Evolutionary conservation across 2,888 invertebrate species (phyloP).

Genomic region (Acheta domesticus): DNA sequence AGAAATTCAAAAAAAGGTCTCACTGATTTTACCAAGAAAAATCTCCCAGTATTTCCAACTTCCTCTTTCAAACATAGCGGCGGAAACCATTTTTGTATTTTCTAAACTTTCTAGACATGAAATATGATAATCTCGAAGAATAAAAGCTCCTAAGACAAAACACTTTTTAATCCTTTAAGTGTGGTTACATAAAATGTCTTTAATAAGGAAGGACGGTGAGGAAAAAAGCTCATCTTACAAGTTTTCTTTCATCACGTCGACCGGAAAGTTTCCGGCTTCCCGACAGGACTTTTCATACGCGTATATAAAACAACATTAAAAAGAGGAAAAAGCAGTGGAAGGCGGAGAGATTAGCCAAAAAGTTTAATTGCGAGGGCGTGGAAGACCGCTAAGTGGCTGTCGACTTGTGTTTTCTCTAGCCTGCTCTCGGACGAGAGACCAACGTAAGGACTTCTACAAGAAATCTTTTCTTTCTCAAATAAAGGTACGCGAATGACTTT

Average conservation of each 20-base stretch:
- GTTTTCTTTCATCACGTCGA: neutral
- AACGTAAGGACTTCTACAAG: no score
- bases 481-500: neutral
- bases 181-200: neutral
- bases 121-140: no score
- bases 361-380: neutral
- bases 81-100: no score
- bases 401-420: no score
- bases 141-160: neutral
- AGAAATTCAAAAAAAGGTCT: no score
- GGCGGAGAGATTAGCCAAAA: constrained; percentile 5
- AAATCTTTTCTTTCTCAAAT: neutral
- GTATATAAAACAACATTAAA: constrained; percentile 5
- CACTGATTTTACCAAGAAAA: no score
- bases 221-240: neutral
- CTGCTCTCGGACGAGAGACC: no score
- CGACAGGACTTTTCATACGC: neutral
- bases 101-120: no score
- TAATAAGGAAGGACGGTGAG: neutral
- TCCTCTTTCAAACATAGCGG: no score
- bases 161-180: constrained; percentile 10
- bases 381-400: neutral
- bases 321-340: neutral
- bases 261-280: neutral
- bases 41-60: no score